These are phyloP conservation scores for Podilymbus podiceps DNA, from an alignment of 2,113 vertebrate genomes.

Conservation along the genomic window DNA sequence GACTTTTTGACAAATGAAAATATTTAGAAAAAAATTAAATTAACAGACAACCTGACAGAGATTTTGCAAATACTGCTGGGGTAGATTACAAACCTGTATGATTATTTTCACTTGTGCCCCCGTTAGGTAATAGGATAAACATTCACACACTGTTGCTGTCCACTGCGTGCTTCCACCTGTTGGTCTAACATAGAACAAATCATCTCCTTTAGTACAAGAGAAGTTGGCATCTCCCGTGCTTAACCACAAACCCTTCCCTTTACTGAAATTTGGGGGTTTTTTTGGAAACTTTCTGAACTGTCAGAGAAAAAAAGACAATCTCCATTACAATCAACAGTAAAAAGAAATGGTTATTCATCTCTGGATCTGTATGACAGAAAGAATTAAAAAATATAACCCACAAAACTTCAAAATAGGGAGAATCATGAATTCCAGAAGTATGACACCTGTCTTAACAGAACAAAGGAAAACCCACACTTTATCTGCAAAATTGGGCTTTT, in stretches of 20 bases:
- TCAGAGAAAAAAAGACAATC: neutral
- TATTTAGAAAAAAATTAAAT: neutral
- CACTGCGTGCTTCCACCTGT: conserved; percentile 85
- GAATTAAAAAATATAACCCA: neutral
- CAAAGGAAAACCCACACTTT: neutral
- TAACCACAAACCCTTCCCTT: neutral
- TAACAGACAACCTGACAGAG: neutral
- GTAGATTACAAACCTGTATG: conserved; percentile 78
- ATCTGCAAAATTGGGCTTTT: neutral
- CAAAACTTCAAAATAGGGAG: neutral
- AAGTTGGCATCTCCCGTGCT: neutral
- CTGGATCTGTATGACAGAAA: neutral
- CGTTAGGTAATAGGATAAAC: conserved; percentile 77
- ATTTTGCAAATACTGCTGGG: neutral
- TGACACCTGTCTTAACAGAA: neutral
- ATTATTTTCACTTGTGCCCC: conserved; percentile 79
- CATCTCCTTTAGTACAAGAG: neutral
- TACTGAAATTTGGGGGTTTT: neutral
- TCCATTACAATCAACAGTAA: neutral
- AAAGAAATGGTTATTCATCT: neutral
- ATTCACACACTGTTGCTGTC: conserved; percentile 90
- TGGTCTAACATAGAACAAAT: conserved; percentile 76
- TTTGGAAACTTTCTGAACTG: neutral
- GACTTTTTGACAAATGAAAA: neutral
- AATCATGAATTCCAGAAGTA: neutral